phyloP scores from a whole-genome alignment of 2,797 vertebrate species.

The Danio choprae region DNA sequence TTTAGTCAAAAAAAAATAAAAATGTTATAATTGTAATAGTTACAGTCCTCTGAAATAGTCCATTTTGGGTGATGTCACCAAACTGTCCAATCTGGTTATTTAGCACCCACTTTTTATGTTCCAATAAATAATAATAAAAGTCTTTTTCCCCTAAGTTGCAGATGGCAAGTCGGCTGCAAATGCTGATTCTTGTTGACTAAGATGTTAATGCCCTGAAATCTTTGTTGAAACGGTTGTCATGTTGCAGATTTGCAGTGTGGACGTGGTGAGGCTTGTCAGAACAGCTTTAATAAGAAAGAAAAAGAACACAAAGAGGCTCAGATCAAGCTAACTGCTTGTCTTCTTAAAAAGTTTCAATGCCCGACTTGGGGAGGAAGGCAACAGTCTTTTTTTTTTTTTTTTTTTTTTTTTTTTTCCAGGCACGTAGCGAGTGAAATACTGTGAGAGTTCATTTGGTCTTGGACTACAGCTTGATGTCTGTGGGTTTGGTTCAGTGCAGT shows the following conservation, averaged over 20 bases:
- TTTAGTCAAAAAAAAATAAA: neutral
- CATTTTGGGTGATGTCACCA: neutral
- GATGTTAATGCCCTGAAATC: neutral
- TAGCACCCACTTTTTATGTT: neutral
- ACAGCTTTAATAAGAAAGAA: slow-evolving; percentile 20
- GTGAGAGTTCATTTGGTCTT: slow-evolving; percentile 53
- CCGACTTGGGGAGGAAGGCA: neutral
- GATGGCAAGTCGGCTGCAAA: neutral
- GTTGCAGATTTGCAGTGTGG: slow-evolving; percentile 8
- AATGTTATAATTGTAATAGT: no score
- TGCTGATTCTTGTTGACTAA: slow-evolving; percentile 12
- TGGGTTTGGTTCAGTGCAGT: slow-evolving; percentile 56
- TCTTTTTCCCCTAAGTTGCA: neutral
- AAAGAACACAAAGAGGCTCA: slow-evolving; percentile 33
- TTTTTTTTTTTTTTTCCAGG: slow-evolving; percentile 6
- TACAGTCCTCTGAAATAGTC: neutral
- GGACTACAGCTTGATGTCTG: slow-evolving; percentile 45
- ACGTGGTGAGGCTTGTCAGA: slow-evolving; percentile 45
- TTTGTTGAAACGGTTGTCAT: neutral
- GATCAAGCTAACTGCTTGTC: slow-evolving; percentile 15
- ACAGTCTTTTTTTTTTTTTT: neutral
- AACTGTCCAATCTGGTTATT: neutral
- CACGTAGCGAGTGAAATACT: slow-evolving; percentile 1
- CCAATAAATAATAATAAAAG: neutral
- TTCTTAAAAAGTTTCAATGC: neutral